These are phyloP conservation scores for Acleris emargana DNA, from an alignment of 2,888 invertebrate species.

Conservation along the genomic window DNA sequence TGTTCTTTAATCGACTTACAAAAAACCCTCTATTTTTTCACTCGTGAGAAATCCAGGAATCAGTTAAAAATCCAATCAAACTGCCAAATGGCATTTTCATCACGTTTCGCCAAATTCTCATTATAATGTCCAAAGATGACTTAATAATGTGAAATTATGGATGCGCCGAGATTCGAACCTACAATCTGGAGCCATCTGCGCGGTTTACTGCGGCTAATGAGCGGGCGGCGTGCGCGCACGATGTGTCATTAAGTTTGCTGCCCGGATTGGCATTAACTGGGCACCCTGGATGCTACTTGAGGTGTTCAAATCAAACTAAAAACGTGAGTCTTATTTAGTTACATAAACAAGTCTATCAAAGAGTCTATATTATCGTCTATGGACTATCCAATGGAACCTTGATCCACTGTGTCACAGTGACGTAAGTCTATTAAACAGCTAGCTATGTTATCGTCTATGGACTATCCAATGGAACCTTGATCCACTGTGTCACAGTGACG, in stretches of 20 bases:
- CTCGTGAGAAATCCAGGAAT: neutral
- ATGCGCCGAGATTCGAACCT: constrained; percentile 1
- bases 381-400: too few species aligned
- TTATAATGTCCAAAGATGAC: constrained; percentile 23
- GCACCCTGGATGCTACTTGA: neutral
- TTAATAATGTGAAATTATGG: constrained; percentile 25
- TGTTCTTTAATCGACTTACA: too few species aligned
- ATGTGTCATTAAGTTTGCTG: constrained; percentile 11
- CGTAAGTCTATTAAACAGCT: too few species aligned
- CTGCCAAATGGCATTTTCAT: neutral
- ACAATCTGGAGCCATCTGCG: constrained; percentile 36
- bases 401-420: too few species aligned
- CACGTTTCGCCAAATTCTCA: constrained; percentile 15
- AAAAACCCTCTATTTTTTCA: too few species aligned
- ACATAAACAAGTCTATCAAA: too few species aligned
- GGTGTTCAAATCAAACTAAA: neutral
- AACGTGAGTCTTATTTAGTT: too few species aligned
- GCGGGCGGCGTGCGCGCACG: constrained; percentile 13
- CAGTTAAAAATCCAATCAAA: constrained; percentile 10
- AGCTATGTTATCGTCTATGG: too few species aligned
- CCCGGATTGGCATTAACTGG: neutral
- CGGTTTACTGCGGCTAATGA: constrained; percentile 37
- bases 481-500: too few species aligned
- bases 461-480: too few species aligned
- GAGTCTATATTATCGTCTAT: too few species aligned